Evolutionary conservation across 2,113 vertebrate species (phyloP).

Genomic region (Beaufortia kweichowensis): DNA sequence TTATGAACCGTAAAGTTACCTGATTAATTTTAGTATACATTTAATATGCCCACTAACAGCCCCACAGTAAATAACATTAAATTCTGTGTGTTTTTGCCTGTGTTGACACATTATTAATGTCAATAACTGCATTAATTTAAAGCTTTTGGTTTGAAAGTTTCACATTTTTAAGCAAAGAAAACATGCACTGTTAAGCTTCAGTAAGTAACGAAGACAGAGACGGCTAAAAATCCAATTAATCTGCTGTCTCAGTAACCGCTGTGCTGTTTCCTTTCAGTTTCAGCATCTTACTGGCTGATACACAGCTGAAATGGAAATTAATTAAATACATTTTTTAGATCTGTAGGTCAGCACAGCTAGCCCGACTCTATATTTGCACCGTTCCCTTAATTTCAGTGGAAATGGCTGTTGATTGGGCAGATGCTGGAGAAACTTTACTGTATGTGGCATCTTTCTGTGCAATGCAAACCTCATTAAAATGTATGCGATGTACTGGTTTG

Average conservation of each 20-base stretch:
- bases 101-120: too few species aligned
- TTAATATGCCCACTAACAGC: background rate
- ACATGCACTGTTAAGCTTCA: slow-evolving; percentile 19
- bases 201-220: slow-evolving; percentile 20
- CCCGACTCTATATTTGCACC: background rate
- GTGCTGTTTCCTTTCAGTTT: background rate
- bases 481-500: background rate
- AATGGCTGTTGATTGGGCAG: background rate
- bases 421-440: background rate
- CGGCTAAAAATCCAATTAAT: slow-evolving; percentile 8
- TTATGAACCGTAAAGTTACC: too few species aligned
- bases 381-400: background rate
- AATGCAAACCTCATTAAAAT: slow-evolving; percentile 26
- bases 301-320: background rate
- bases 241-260: background rate
- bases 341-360: background rate
- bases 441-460: background rate
- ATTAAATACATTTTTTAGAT: slow-evolving; percentile 15
- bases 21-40: background rate
- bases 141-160: background rate
- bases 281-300: background rate
- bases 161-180: slow-evolving; percentile 10
- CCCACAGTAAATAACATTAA: background rate
- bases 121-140: background rate
- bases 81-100: background rate